Percentiles rank a stretch among this genome's conserved stretches.
These are phyloP conservation scores for Pogonomyrmex barbatus DNA, from an alignment of 1,140 invertebrate species.

Conservation along the genomic window DNA sequence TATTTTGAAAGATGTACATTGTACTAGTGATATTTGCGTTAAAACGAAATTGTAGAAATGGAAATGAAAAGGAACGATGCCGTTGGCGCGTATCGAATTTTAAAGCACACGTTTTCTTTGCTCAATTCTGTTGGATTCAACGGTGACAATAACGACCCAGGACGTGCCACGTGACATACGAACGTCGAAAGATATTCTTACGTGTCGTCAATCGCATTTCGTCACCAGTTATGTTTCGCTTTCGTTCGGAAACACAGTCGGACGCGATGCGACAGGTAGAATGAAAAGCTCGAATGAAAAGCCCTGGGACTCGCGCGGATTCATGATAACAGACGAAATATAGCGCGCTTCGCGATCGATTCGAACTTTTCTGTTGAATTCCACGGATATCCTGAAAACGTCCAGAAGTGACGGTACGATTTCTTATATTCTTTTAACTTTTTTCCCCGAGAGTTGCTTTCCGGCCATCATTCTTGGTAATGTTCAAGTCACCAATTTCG, in stretches of 20 bases:
- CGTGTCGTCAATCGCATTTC: slow-evolving; percentile 63
- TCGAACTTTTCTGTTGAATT: slow-evolving; percentile 13
- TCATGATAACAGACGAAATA: slow-evolving; percentile 10
- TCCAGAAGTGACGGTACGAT: slow-evolving; percentile 11
- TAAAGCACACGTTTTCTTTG: slow-evolving; percentile 3
- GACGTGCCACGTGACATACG: neutral
- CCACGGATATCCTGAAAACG: slow-evolving; percentile 17
- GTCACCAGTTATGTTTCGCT: slow-evolving; percentile 13
- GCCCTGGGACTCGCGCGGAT: slow-evolving; percentile 19
- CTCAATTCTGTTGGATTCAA: slow-evolving; percentile 4
- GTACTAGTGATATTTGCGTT: neutral
- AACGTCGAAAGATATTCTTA: slow-evolving; percentile 35
- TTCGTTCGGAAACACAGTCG: slow-evolving; percentile 8
- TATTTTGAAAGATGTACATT: neutral
- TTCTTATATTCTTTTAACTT: slow-evolving; percentile 13
- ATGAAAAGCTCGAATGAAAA: slow-evolving; percentile 65
- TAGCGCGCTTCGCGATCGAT: neutral
- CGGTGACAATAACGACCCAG: neutral
- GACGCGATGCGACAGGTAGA: slow-evolving; percentile 69
- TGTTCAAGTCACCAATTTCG: slow-evolving; percentile 3
- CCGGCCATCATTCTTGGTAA: slow-evolving; percentile 42
- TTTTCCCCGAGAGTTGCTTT: neutral
- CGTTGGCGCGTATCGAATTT: slow-evolving; percentile 3
- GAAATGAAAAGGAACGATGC: neutral
- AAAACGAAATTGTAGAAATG: neutral